These are phyloP conservation scores for Idaea biselata DNA, from an alignment of 2,888 invertebrate species.

Conservation along the genomic window DNA sequence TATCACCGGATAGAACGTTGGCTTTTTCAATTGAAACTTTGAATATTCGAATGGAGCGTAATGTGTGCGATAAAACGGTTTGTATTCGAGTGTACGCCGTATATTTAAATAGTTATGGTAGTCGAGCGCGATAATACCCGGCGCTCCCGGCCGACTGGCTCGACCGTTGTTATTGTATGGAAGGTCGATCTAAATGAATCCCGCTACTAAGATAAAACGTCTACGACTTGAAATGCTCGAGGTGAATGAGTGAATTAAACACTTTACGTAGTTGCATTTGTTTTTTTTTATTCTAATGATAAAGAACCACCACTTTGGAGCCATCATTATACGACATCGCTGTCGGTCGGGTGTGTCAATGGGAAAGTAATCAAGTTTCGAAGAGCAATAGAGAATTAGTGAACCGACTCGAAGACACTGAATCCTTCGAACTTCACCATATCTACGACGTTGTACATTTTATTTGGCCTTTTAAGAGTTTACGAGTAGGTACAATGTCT, in stretches of 20 bases:
- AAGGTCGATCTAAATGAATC: conserved; percentile 21
- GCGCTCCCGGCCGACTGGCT: background rate
- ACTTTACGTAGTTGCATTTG: too few species aligned
- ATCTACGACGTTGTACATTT: too few species aligned
- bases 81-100: background rate
- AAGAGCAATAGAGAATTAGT: too few species aligned
- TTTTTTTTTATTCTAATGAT: too few species aligned
- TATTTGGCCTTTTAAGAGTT: too few species aligned
- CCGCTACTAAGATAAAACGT: conserved; percentile 12
- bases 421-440: too few species aligned
- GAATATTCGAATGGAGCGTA: background rate
- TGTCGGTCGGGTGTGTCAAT: too few species aligned
- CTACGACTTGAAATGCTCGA: background rate
- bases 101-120: background rate
- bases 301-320: too few species aligned
- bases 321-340: too few species aligned
- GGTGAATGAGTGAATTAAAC: background rate
- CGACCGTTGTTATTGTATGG: background rate
- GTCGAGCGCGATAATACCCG: background rate
- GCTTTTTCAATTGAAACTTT: background rate
- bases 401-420: too few species aligned
- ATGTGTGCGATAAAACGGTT: background rate
- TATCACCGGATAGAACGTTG: background rate
- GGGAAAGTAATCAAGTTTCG: too few species aligned
- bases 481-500: too few species aligned